Evolutionary conservation across 1,140 invertebrate species (phyloP).

Genomic region (Aradophagus sp.): DNA sequence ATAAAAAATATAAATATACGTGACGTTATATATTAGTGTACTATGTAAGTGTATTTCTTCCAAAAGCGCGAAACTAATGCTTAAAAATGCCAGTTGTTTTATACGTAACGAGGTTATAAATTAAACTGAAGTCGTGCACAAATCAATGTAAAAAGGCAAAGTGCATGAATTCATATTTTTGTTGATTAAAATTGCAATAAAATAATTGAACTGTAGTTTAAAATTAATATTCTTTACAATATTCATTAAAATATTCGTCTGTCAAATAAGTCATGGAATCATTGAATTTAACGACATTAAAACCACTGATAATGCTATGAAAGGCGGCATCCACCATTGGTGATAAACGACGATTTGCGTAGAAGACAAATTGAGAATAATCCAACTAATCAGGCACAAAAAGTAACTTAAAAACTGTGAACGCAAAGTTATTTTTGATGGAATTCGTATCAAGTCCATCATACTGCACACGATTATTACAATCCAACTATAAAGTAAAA

Average conservation of each 20-base stretch:
- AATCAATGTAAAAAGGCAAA: too few relatives aligned
- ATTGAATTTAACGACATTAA: slow-evolving; percentile 61
- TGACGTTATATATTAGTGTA: too few relatives aligned
- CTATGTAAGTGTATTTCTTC: too few relatives aligned
- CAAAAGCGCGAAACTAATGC: too few relatives aligned
- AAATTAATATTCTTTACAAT: not conserved
- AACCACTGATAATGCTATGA: slow-evolving; percentile 51
- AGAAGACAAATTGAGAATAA: slow-evolving; percentile 60
- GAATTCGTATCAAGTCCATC: slow-evolving; percentile 65
- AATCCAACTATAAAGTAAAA: slow-evolving; percentile 65
- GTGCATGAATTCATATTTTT: too few relatives aligned
- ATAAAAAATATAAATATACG: slow-evolving; percentile 19
- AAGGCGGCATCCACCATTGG: slow-evolving; percentile 70
- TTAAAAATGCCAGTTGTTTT: too few relatives aligned
- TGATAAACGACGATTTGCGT: slow-evolving; percentile 59
- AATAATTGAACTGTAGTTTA: too few relatives aligned
- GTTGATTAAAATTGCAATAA: too few relatives aligned
- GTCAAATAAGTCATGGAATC: slow-evolving; percentile 26
- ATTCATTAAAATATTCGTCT: not conserved
- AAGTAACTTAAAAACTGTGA: slow-evolving; percentile 59
- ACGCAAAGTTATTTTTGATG: slow-evolving; percentile 46
- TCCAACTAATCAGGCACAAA: slow-evolving; percentile 63
- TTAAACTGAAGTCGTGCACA: too few relatives aligned
- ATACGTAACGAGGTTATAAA: too few relatives aligned
- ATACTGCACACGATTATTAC: slow-evolving; percentile 65